These are phyloP conservation scores for Palaemon carinicauda DNA, from an alignment of 1,140 invertebrate genomes.

Conservation along the genomic window DNA sequence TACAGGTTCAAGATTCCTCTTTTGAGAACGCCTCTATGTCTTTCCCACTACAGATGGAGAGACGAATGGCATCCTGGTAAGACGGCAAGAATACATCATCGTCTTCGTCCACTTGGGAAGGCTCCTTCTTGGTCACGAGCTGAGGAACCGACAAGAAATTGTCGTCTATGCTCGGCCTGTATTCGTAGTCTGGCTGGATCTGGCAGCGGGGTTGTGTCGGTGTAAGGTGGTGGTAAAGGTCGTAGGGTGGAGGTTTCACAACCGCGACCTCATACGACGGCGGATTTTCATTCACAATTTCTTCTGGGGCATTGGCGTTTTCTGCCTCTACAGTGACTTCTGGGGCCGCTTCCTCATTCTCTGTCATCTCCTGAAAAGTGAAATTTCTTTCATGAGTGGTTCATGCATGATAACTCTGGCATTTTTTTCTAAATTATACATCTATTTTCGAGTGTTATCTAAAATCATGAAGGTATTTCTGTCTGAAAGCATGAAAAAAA, in stretches of 20 bases:
- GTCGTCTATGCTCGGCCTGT: background rate
- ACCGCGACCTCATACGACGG: conserved; percentile 29
- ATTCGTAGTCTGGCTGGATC: background rate
- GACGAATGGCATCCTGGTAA: conserved; percentile 33
- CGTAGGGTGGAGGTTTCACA: conserved; percentile 34
- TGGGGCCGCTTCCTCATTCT: background rate
- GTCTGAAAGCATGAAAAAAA: too few relatives aligned
- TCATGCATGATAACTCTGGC: too few relatives aligned
- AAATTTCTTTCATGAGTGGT: too few relatives aligned
- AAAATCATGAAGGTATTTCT: too few relatives aligned
- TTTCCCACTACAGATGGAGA: background rate
- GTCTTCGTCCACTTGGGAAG: background rate
- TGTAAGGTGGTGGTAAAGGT: conserved; percentile 23
- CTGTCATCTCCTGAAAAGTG: too few relatives aligned
- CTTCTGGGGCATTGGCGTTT: background rate
- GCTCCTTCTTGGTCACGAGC: too few relatives aligned
- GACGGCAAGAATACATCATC: conserved; percentile 31
- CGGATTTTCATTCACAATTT: conserved; percentile 3
- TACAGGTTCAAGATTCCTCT: too few relatives aligned
- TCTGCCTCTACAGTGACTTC: background rate
- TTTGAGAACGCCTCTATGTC: background rate
- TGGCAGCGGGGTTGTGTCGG: background rate
- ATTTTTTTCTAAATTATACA: too few relatives aligned
- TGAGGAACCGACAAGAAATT: background rate
- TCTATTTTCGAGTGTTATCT: too few relatives aligned